Conservation (phyloP, 2,113 vertebrate genomes). For the Lagopus leucura region DNA sequence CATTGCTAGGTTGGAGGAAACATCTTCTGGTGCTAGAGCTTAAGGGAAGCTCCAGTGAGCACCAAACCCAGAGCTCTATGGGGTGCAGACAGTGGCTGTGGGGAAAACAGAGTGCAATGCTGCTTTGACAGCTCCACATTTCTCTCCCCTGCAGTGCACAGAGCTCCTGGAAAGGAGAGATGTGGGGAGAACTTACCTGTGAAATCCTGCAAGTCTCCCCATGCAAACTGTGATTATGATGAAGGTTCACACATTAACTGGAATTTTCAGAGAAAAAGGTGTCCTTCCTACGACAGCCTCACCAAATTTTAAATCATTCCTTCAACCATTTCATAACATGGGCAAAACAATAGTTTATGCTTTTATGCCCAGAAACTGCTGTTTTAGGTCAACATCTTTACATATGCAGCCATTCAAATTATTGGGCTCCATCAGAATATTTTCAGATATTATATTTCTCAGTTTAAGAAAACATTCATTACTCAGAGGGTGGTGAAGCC, state of each 20-base stretch:
- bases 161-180: background rate
- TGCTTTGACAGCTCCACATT: background rate
- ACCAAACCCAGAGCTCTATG: background rate
- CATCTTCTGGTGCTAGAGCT: background rate
- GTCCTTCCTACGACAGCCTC: background rate
- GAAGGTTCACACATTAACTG: background rate
- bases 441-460: background rate
- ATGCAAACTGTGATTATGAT: background rate
- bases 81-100: background rate
- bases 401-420: background rate
- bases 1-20: background rate
- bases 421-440: background rate
- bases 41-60: background rate
- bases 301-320: background rate
- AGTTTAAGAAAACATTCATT: too few species aligned
- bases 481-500: too few species aligned
- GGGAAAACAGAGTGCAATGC: background rate
- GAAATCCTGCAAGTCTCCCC: background rate
- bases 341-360: background rate
- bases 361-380: slow-evolving; percentile 1
- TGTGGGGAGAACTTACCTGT: background rate
- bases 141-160: background rate
- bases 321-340: background rate
- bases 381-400: background rate
- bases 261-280: background rate